Evolutionary conservation across 2,888 invertebrate species (phyloP).

Genomic region (Limnephilus auricula): DNA sequence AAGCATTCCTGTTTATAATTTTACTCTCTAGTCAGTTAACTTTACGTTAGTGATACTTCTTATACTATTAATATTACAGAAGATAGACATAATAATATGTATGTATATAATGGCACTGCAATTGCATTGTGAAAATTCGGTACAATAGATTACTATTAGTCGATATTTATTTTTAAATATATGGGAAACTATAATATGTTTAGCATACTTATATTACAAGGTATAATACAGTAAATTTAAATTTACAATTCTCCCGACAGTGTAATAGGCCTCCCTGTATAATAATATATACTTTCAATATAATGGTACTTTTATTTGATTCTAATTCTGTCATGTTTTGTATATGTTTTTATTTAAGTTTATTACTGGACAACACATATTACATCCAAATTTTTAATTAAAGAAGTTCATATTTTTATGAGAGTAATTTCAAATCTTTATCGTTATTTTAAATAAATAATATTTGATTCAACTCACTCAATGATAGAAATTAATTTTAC

Average conservation of each 20-base stretch:
- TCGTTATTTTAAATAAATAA: not conserved
- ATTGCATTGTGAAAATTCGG: slow-evolving; percentile 55
- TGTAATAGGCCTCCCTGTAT: not conserved
- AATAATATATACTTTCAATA: not conserved
- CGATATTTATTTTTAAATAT: not conserved
- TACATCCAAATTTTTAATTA: not conserved
- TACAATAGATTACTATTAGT: slow-evolving; percentile 35
- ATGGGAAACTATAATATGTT: not conserved
- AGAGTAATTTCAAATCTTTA: not conserved
- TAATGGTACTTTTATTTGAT: not conserved
- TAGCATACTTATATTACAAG: not conserved
- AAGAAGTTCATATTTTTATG: not conserved
- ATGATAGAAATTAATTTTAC: not conserved
- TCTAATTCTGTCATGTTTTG: not conserved
- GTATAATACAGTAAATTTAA: not conserved
- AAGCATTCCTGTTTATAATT: slow-evolving; percentile 59
- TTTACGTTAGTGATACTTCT: slow-evolving; percentile 59
- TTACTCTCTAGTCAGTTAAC: slow-evolving; percentile 50
- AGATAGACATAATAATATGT: slow-evolving; percentile 50
- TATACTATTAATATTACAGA: slow-evolving; percentile 58
- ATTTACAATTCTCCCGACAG: not conserved
- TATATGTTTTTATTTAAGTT: not conserved
- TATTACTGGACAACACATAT: not conserved
- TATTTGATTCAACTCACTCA: not conserved
- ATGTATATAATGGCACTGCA: slow-evolving; percentile 63